A percentile compares a stretch with the other conserved stretches of the same genome.
These are phyloP conservation scores for Masnerella sp. DNA, from an alignment of 2,888 invertebrate genomes.

Conservation along the genomic window DNA sequence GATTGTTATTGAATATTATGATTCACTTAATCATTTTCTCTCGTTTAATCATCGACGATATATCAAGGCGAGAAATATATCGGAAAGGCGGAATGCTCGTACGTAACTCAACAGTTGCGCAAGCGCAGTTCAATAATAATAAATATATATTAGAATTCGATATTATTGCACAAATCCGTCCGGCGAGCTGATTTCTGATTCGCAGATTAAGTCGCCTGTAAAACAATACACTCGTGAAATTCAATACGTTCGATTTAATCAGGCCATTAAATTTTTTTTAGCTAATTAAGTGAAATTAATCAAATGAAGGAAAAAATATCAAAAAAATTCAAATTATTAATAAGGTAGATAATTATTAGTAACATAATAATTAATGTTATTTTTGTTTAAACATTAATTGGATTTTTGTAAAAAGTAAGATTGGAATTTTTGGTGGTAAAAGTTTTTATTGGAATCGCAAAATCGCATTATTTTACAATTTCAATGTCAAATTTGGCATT, in stretches of 20 bases:
- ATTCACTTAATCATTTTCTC: too few relatives aligned
- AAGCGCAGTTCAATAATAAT: constrained; percentile 26
- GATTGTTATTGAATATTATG: too few relatives aligned
- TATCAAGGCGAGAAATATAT: constrained; percentile 1
- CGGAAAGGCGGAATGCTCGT: background rate
- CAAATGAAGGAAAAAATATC: background rate
- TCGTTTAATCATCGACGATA: too few relatives aligned
- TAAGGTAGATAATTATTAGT: too few relatives aligned
- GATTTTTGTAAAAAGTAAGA: background rate
- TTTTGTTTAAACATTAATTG: too few relatives aligned
- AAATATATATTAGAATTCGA: constrained; percentile 29
- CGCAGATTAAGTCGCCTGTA: constrained; percentile 18
- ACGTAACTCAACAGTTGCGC: background rate
- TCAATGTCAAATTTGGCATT: too few relatives aligned
- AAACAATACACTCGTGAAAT: constrained; percentile 20
- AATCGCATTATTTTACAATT: background rate
- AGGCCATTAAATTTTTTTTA: background rate
- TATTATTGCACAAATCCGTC: constrained; percentile 22
- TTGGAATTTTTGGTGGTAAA: background rate
- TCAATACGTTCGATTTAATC: background rate
- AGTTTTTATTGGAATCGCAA: too few relatives aligned
- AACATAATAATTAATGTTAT: too few relatives aligned
- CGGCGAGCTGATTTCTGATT: constrained; percentile 17
- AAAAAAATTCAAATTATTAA: background rate
- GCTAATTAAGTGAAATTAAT: background rate